phyloP scores from a whole-genome alignment of 2,888 invertebrate species.

The Eledone cirrhosa region DNA sequence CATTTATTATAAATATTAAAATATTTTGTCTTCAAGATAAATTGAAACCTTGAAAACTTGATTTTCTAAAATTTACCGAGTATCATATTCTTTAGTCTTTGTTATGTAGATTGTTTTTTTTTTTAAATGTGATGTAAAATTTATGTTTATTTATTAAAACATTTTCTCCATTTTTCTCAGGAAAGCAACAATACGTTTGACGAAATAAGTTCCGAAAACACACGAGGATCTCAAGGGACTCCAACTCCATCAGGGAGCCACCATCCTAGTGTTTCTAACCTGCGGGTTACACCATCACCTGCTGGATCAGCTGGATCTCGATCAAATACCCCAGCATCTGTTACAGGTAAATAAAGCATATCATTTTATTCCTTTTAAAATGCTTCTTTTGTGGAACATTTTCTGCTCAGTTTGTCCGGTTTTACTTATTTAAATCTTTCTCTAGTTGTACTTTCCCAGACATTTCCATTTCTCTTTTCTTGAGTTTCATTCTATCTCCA shows the following conservation, averaged over 20 bases:
- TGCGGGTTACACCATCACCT: constrained; percentile 64
- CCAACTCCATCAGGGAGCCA: constrained; percentile 45
- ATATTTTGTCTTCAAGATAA: too few species aligned
- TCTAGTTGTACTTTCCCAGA: too few species aligned
- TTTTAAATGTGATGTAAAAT: neutral
- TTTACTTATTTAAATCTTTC: too few species aligned
- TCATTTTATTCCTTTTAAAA: neutral
- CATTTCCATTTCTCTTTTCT: too few species aligned
- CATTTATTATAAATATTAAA: too few species aligned
- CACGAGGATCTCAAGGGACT: constrained; percentile 40
- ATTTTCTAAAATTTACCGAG: too few species aligned
- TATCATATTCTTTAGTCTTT: too few species aligned
- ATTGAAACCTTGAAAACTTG: too few species aligned
- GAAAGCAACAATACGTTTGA: constrained; percentile 30
- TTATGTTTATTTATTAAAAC: neutral
- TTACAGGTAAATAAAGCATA: constrained; percentile 51
- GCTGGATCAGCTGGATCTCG: constrained; percentile 74
- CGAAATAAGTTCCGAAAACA: constrained; percentile 39
- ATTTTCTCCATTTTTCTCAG: neutral
- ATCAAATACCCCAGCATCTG: constrained; percentile 96
- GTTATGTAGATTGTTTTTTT: too few species aligned
- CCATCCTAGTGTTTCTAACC: constrained; percentile 51
- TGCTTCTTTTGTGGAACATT: too few species aligned
- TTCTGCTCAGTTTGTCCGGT: too few species aligned
- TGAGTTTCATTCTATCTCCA: too few species aligned